phyloP scores from a whole-genome alignment of 2,888 invertebrate species.

The Callimorpha dominula region DNA sequence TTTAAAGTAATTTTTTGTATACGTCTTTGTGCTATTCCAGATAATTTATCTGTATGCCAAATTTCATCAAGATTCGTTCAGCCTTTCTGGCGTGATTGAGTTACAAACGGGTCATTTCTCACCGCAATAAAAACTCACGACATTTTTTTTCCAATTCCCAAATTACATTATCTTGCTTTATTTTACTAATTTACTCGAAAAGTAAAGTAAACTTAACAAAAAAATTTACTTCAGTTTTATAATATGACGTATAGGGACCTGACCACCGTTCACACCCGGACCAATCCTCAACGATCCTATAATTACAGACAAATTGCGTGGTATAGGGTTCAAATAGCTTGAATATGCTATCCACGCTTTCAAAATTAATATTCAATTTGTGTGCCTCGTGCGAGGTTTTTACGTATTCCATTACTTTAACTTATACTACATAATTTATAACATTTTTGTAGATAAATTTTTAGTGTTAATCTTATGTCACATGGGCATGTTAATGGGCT shows the following conservation, averaged over 20 bases:
- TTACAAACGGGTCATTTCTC: no score
- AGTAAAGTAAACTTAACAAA: not conserved
- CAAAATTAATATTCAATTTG: constrained; percentile 4
- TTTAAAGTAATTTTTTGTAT: no score
- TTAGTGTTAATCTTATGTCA: no score
- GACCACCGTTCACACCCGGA: not conserved
- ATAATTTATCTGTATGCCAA: no score
- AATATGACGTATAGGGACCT: not conserved
- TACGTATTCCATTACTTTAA: not conserved
- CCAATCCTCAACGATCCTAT: constrained; percentile 1
- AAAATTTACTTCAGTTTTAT: not conserved
- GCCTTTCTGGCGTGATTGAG: no score
- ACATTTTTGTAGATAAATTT: no score
- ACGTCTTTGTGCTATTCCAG: no score
- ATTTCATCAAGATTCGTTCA: no score
- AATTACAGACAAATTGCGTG: constrained; percentile 5
- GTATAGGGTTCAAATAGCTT: not conserved
- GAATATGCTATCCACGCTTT: not conserved
- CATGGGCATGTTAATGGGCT: not conserved
- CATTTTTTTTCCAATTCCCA: not conserved
- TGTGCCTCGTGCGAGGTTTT: not conserved
- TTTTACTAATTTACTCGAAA: not conserved
- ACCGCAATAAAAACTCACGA: no score
- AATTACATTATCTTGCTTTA: not conserved
- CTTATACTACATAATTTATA: not conserved